These are phyloP conservation scores for Melanotaenia pygmaea DNA, from an alignment of 2,797 vertebrate genomes.

Conservation along the genomic window DNA sequence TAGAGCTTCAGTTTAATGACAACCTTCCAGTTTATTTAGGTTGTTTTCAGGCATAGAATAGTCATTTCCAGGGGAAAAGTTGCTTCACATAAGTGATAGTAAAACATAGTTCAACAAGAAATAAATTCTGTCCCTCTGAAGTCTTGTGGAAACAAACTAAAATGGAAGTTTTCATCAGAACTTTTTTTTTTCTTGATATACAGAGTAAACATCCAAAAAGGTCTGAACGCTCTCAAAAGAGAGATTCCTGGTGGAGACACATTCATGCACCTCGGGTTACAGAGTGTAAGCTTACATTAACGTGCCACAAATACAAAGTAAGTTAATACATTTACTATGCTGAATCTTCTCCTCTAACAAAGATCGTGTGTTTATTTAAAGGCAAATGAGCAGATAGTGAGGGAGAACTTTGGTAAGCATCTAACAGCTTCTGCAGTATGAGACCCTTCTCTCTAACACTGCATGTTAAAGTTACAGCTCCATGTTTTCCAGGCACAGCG, in stretches of 20 bases:
- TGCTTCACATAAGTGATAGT: too few species aligned
- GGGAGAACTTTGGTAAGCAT: constrained; percentile 83
- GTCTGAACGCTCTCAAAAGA: constrained; percentile 80
- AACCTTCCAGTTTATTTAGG: too few species aligned
- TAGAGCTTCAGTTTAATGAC: too few species aligned
- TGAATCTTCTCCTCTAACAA: not conserved
- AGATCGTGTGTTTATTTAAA: constrained; percentile 62
- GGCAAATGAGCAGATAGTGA: constrained; percentile 91
- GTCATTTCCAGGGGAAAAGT: too few species aligned
- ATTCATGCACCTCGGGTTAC: constrained; percentile 89
- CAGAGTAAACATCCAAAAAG: constrained; percentile 86
- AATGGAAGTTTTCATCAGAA: too few species aligned
- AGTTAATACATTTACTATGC: not conserved
- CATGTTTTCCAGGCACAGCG: constrained; percentile 81
- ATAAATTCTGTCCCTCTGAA: too few species aligned
- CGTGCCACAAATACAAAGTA: not conserved
- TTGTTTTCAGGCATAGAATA: too few species aligned
- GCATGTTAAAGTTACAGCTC: constrained; percentile 10
- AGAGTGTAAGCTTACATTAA: constrained; percentile 75
- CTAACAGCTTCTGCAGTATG: not conserved
- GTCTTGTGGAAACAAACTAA: too few species aligned
- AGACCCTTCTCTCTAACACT: not conserved
- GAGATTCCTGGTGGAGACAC: constrained; percentile 89
- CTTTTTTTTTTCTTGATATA: constrained; percentile 1
- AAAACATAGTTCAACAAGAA: too few species aligned